Base-by-base conservation (phyloP, 2,113 vertebrate species). In the Trematomus loennbergii region DNA sequence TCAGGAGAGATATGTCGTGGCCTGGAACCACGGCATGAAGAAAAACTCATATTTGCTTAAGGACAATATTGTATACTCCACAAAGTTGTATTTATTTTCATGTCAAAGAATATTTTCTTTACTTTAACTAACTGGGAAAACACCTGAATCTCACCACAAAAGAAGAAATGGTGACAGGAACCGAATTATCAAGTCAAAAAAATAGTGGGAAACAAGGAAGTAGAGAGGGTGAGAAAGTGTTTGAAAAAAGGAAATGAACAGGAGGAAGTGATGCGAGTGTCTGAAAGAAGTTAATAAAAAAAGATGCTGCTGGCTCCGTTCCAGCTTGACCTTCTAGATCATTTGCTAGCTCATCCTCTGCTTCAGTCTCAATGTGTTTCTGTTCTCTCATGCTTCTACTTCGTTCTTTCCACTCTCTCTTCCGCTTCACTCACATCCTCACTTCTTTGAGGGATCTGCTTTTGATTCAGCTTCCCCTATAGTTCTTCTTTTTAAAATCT, bases 301-400 rank as follows among this genome's bases (percentile, higher is more conserved):
- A 48, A 48, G 20, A 45, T 17, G 15, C 45, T 5, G 33, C 18
- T 33, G 15, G 18, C 22, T 53, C 45, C 16, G 48, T 5, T 33
- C 45, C 54, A 70, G 36, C 11, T 22, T 61, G 57, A 70, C 48
- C 55, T 43, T 62, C 45, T 36, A 33, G 22, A 72, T 71, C 40
- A 64, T 65, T 36, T 46, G 25, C 12, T 15, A 36, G 22, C 3
- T 22, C 46, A 15, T 59, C 29, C 25, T 29, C 18, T 59, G 12
- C 33, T 62, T 67, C 48, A 11, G n/a, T 43, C 22, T 62, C 58
- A 5, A 0, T 68, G 49, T 62, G 25, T 48, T 16, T 45, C 57
- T 69, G 36, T 53, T 48, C 1, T 68, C 48, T 45, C 17, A 0
- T 22, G 12, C 0, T 49, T 17, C 40, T 36, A 3, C 49, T 57